Evolutionary conservation across 2,888 invertebrate species (phyloP), one percentile per base, ranked within the genome.

Genomic region (Crepidodera aurea): DNA sequence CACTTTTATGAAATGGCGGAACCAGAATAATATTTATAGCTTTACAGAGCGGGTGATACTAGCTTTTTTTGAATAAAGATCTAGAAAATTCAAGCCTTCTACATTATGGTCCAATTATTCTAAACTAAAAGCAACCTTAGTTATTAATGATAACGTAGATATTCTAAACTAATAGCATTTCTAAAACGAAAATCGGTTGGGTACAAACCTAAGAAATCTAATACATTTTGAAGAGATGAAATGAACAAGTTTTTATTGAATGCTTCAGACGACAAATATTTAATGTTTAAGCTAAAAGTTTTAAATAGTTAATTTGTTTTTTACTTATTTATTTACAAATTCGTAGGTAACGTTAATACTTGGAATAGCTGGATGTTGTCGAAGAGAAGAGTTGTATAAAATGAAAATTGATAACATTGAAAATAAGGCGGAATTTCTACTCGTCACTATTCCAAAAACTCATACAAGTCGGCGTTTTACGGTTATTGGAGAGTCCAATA

Each of bases 361-460:
- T 12, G 25, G 46, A 46, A 46, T 46, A 46, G 46, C 46, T 46
- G 22, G n/a, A 46, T 12, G 46, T 46, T 46, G 22, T 25, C 25
- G 25, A 46, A 46, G 25, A 46, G 44, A 46, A 46, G 22, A 25
- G 25, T 46, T 46, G 12, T 46, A 46, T 25, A 25, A 46, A n/a
- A 44, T 44, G 42, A 44, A 44, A 44, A 29, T 29, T 29, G 29
- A 29, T 29, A 7, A 42, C 1, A 46, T 46, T 46, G 13, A 46
- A 25, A 15, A 46, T 13, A 46, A 25, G 46, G 46, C 25, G 46
- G 6, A 4, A 22, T 46, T 46, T 46, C 25, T 46, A 46, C 25
- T 46, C 25, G 25, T 46, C 25, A 46, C 25, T 22, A 22, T 46
- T 46, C 46, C 42, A 25, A 13, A 46, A 25, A 25, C 25, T 12